These are phyloP conservation scores for Leptonema lineaticorne DNA, from an alignment of 1,140 invertebrate species.

Conservation along the genomic window DNA sequence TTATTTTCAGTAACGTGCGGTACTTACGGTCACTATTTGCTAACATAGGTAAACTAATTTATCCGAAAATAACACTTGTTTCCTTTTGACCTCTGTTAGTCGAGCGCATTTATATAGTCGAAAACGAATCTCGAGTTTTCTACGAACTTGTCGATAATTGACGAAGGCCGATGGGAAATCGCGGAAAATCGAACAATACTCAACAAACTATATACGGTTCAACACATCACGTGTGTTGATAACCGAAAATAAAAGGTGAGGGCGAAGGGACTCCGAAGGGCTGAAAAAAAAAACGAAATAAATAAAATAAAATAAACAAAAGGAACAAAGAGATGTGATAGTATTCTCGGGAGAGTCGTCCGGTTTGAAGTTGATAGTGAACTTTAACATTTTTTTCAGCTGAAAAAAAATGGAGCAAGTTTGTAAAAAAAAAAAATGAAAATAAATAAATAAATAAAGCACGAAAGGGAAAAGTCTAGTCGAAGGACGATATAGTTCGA, in stretches of 20 bases:
- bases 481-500: no score
- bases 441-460: no score
- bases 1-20: no score
- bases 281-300: background rate
- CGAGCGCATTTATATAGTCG: no score
- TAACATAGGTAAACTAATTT: no score
- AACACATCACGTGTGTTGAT: background rate
- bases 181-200: background rate
- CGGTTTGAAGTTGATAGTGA: background rate
- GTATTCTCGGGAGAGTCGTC: background rate
- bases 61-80: no score
- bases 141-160: background rate
- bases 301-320: background rate
- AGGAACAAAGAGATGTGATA: background rate
- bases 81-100: no score
- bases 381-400: background rate
- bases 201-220: no score
- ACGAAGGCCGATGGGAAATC: background rate
- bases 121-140: background rate
- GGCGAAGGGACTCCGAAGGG: background rate
- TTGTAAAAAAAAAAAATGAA: background rate
- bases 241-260: no score
- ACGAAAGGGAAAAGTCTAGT: no score
- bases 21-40: no score
- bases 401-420: no score